Evolutionary conservation across 1,140 invertebrate species (phyloP), one percentile per base, ranked within the genome.

Genomic region (Lamellibrachia luymesi): DNA sequence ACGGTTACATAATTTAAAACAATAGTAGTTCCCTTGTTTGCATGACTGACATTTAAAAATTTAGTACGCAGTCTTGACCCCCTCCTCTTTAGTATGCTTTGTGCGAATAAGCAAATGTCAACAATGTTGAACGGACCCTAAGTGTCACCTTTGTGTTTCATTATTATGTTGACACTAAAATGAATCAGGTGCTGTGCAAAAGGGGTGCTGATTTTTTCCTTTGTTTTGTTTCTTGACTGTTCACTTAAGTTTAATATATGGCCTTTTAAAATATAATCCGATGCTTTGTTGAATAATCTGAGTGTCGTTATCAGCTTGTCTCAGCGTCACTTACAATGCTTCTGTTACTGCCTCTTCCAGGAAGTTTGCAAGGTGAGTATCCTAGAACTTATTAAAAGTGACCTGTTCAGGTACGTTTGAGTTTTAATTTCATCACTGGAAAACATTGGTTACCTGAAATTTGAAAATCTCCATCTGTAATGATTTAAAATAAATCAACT

Each of bases 171-270:
- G 64, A 22, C 17, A 80, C 64, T 80, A 80, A 80, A 80, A 80
- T 17, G 13, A 80, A 80, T 80, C 64, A 80, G 7, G 89, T 0
- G 25, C 5, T 50, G 51, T 93, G 90, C n/a, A 56, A 93, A 56
- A n/a, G 92, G 50, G 90, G 93, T 90, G 90, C 90, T 90, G 92
- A 94, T 27, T 49, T 10, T 80, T 80, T 80, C 17, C 0, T 80
- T 80, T 80, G 64, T 80, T 22, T 80, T 22, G 38, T 38, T 38
- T 38, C 38, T 38, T 38, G 38, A 80, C 64, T 22, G 17, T 80
- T 8, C 25, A 80, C 64, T 80, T 80, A 17, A 22, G 64, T 80
- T 80, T 80, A 56, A 56, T 56, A 56, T 56, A 56, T 56, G 52
- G 52, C 52, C 13, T 6, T 56, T 56, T 56, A 56, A 56, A 7